A percentile compares a stretch with the other conserved stretches of the same genome.
phyloP scores from a whole-genome alignment of 2,888 invertebrate species.

The Sceliomorpha sp. region DNA sequence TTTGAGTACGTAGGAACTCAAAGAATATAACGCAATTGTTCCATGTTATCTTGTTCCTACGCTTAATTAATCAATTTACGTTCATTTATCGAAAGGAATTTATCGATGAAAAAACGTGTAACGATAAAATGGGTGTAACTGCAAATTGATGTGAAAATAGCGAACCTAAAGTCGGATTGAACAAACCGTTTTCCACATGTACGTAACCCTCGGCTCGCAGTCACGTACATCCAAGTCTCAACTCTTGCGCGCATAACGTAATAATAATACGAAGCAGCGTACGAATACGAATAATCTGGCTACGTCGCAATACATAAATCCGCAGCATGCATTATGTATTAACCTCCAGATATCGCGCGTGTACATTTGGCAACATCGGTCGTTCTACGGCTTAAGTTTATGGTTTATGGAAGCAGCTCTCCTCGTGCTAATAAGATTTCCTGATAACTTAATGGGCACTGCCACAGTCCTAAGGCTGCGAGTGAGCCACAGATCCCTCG shows the following conservation, averaged over 20 bases:
- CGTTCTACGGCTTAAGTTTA: conserved; percentile 62
- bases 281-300: conserved; percentile 55
- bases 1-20: too few relatives aligned
- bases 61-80: too few relatives aligned
- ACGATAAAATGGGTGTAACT: conserved; percentile 1
- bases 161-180: conserved; percentile 29
- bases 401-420: conserved; percentile 65
- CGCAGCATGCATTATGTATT: conserved; percentile 63
- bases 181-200: conserved; percentile 10
- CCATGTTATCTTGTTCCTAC: too few relatives aligned
- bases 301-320: conserved; percentile 56
- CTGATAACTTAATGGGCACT: conserved; percentile 66
- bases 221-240: conserved; percentile 50
- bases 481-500: conserved; percentile 37
- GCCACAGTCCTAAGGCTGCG: conserved; percentile 60
- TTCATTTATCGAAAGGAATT: too few relatives aligned
- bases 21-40: too few relatives aligned
- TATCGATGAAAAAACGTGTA: too few relatives aligned
- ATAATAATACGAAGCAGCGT: conserved; percentile 51
- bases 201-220: conserved; percentile 45
- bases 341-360: conserved; percentile 51
- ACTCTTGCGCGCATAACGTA: conserved; percentile 47
- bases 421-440: conserved; percentile 63
- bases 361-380: conserved; percentile 60
- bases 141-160: conserved; percentile 13